Base-by-base conservation (phyloP, 2,113 vertebrate species). In the Toxotes chatareus region DNA sequence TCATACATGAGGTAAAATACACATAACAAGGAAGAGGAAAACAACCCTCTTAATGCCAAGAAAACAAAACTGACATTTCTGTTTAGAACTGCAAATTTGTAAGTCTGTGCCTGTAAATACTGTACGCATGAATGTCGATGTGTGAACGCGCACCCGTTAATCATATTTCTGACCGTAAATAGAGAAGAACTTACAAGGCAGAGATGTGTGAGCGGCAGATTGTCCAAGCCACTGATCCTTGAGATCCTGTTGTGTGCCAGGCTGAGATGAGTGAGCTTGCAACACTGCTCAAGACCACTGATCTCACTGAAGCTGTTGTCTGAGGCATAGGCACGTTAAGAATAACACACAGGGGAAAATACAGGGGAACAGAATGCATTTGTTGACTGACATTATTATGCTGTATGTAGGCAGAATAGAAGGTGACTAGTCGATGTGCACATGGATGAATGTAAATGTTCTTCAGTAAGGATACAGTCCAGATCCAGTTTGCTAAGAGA, bases 381-480 rank as follows among this genome's bases (percentile, higher is more conserved):
- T 23, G 4, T 21, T 17, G 2, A 4, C 23, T 23, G 16, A 59
- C 11, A 67, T 64, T n/a, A 12, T 61, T 10, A 13, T 27, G 27
- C 27, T 27, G 27, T 32, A 63, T 17, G 19, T 3, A 8, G 12
- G 46, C 42, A 21, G 36, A 40, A 38, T 14, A 70, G 11, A 55
- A 40, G 34, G 36, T 13, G 10, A 10, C 8, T 27, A 17, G 27
- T 47, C 4, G 16, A 49, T 49, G 23, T 66, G 23, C 44, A 56
- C 0, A 27, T 13, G 14, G 21, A 64, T 71, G 36, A 65, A 75
- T 76, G 27, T 32, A 61, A 56, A 64, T 63, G 21, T 67, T 44
- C 38, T 13, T 69, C 21, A n/a, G 36, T 88, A 97, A 99, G 97
- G 97, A 99, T 99, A 99, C 98, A 85, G 74, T 97, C 97, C 91